Conservation (phyloP, 2,113 vertebrate species). For the Mastomys coucha region DNA sequence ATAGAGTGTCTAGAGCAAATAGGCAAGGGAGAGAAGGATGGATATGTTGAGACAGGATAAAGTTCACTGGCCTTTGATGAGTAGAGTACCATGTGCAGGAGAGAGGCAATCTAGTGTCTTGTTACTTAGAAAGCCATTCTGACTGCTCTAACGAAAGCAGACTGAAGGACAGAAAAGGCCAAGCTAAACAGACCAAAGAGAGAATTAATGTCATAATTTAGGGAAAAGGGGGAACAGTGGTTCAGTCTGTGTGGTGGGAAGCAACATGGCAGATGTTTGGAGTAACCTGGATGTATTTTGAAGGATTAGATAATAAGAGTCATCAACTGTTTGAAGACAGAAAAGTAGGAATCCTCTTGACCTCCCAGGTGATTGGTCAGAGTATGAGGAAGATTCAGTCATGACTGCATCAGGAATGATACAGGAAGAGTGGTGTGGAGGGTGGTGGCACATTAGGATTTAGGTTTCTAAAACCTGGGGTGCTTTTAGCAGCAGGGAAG, state of each 20-base stretch:
- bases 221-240: background rate
- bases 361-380: background rate
- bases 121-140: background rate
- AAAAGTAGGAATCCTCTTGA: background rate
- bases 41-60: background rate
- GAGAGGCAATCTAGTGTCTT: background rate
- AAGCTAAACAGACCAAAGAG: background rate
- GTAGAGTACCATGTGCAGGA: background rate
- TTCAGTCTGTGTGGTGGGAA: background rate
- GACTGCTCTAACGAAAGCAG: background rate
- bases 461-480: background rate
- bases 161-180: background rate
- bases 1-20: background rate
- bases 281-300: background rate
- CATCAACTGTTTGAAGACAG: background rate
- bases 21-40: background rate
- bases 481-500: background rate
- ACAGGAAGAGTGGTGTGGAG: background rate
- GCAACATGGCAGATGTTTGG: background rate
- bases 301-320: background rate
- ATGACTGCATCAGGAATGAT: background rate
- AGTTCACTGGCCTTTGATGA: background rate
- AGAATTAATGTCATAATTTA: background rate
- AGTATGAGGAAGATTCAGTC: background rate
- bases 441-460: accelerated